These are phyloP conservation scores for Boloria selene DNA, from an alignment of 2,888 invertebrate genomes.

Conservation along the genomic window DNA sequence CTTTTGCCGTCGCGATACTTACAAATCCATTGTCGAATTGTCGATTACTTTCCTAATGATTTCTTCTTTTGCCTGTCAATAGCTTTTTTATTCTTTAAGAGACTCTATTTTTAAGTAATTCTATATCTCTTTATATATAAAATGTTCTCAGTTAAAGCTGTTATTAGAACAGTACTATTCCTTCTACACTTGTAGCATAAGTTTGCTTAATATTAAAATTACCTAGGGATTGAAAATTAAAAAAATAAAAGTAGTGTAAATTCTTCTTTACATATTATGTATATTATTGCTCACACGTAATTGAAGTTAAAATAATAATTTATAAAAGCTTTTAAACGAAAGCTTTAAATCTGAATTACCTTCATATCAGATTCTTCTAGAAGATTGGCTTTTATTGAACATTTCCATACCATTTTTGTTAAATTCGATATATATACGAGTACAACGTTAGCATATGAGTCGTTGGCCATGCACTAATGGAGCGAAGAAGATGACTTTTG, in stretches of 20 bases:
- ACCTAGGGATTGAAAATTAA: no score
- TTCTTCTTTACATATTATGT: no score
- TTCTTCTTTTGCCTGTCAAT: conserved; percentile 1
- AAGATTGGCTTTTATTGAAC: not conserved
- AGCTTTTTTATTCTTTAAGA: not conserved
- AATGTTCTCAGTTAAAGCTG: no score
- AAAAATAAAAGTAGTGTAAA: no score
- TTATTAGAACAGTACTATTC: no score
- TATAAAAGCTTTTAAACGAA: not conserved
- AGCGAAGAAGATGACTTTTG: conserved; percentile 27
- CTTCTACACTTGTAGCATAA: no score
- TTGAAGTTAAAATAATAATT: no score
- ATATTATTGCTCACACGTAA: no score
- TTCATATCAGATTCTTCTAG: not conserved
- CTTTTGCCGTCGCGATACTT: conserved; percentile 45
- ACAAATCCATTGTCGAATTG: conserved; percentile 49
- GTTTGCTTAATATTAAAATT: no score
- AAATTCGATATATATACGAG: not conserved
- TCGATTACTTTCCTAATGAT: conserved; percentile 32
- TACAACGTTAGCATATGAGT: conserved; percentile 24
- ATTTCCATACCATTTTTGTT: not conserved
- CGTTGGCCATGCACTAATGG: conserved; percentile 36
- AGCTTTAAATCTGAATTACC: no score
- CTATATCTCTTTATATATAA: no score
- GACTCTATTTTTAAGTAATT: no score